Evolutionary conservation across 2,113 vertebrate genomes (phyloP).

Genomic region (Nothoprocta pentlandii): DNA sequence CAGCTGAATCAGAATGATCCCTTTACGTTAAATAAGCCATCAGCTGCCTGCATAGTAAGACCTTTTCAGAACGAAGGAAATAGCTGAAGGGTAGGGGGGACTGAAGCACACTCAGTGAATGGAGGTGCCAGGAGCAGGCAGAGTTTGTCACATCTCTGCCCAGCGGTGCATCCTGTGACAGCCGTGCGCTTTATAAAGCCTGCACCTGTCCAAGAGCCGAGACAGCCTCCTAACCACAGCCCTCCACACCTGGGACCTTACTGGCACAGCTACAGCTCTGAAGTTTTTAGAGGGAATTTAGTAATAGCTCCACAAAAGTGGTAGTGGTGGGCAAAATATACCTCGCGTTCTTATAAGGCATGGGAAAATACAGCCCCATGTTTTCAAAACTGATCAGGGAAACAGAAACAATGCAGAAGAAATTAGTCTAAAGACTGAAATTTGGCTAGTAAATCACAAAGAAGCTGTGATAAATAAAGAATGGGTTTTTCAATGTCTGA

Average conservation of each 20-base stretch:
- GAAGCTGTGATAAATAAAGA: conserved; percentile 62
- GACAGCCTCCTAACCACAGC: background rate
- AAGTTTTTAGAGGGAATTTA: background rate
- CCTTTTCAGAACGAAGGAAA: background rate
- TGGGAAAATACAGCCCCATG: background rate
- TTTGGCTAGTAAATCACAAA: conserved; percentile 62
- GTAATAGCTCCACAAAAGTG: background rate
- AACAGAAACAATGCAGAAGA: conserved; percentile 36
- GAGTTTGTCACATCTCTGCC: background rate
- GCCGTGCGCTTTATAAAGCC: background rate
- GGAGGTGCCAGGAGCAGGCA: background rate
- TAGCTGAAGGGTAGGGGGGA: background rate
- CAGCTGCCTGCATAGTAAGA: background rate
- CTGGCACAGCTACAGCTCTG: background rate
- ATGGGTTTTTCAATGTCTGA: background rate
- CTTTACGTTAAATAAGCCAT: background rate
- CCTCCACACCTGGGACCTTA: background rate
- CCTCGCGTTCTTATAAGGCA: background rate
- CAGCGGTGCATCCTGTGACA: background rate
- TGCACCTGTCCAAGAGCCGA: background rate
- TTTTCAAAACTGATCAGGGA: conserved; percentile 23
- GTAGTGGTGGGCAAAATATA: background rate
- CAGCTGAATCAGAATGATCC: background rate
- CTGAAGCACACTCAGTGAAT: background rate
- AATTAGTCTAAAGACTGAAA: conserved; percentile 49